These are phyloP conservation scores for Pogona vitticeps DNA, from an alignment of 2,113 vertebrate genomes.

Conservation along the genomic window DNA sequence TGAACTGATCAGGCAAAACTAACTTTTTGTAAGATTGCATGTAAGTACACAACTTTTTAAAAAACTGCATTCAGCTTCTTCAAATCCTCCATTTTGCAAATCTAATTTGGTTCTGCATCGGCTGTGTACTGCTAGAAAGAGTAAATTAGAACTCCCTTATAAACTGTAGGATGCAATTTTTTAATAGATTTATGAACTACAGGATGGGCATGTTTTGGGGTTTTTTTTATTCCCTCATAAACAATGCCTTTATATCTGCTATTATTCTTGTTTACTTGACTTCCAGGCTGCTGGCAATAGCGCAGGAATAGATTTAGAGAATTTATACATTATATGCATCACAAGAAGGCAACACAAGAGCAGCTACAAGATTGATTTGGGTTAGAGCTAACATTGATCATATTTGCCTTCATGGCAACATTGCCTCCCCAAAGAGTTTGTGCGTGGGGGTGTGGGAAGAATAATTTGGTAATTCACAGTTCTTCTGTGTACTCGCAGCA, in stretches of 20 bases:
- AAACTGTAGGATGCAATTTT: constrained; percentile 54
- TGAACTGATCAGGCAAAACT: not conserved
- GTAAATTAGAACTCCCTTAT: constrained; percentile 58
- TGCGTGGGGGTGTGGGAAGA: not conserved
- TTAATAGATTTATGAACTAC: constrained; percentile 74
- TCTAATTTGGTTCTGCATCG: constrained; percentile 33
- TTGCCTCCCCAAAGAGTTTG: constrained; percentile 18
- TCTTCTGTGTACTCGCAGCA: not conserved
- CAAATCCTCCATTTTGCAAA: constrained; percentile 16
- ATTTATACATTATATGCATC: constrained; percentile 79
- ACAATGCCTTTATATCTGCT: constrained; percentile 71
- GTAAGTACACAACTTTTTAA: not conserved
- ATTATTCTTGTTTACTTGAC: constrained; percentile 79
- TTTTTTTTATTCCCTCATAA: constrained; percentile 68
- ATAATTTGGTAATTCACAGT: not conserved
- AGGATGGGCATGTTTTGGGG: constrained; percentile 69
- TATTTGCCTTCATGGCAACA: constrained; percentile 48
- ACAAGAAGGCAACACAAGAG: constrained; percentile 63
- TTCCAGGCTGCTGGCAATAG: constrained; percentile 75
- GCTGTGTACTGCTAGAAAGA: constrained; percentile 24
- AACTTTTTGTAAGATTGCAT: not conserved
- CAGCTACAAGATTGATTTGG: constrained; percentile 72
- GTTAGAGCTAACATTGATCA: constrained; percentile 54
- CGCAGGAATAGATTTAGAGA: constrained; percentile 80
- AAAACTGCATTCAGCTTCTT: not conserved